Base-by-base conservation (phyloP, 2,888 invertebrate genomes). In the Aquatica leii region DNA sequence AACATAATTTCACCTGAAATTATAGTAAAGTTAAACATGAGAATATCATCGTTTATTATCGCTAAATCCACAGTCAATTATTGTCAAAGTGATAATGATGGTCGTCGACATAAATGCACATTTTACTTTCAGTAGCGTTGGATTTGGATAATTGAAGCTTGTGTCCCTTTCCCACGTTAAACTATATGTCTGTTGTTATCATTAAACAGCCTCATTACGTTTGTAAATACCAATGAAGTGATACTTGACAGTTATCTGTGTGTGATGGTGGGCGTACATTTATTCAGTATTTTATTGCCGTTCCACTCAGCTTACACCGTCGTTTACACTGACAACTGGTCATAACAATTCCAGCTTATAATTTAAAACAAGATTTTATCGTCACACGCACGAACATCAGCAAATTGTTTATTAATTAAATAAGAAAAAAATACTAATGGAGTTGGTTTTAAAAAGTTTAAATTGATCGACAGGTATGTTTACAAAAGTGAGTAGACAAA, bases 281-380 rank as follows among this genome's bases (percentile, higher is more conserved):
- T 58, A 58, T 58, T 50, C 24, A 21, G 18, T 40, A 50, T 58
- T 58, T 58, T 58, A 58, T 40, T 58, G 50, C 50, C 50, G 15
- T 37, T 50, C 43, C 50, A 58, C 35, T 37, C 50, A 21, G 40
- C 50, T 58, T 41, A 24, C 35, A 34, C 18, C 37, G 31, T 58
- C 24, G 40, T 56, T 56, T 56, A 56, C 46, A 46, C 55, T 37
- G 40, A 58, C 57, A 58, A 58, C 50, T 40, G 49, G 49, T 58
- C 49, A 58, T 57, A 57, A 57, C 49, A 57, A 14, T n/a, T 21
- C 11, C 35, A 20, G 46, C 46, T 56, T 56, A 56, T 48, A 56
- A 18, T 24, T 31, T 56, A 24, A 34, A n/a, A 4, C 17, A 20
- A 37, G 37, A 53, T 53, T 37, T 34, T 52, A 46, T 46, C 46